Evolutionary conservation across 2,888 invertebrate genomes (phyloP), one percentile per base, ranked within the genome.

Genomic region (Eupeodes latifasciatus): DNA sequence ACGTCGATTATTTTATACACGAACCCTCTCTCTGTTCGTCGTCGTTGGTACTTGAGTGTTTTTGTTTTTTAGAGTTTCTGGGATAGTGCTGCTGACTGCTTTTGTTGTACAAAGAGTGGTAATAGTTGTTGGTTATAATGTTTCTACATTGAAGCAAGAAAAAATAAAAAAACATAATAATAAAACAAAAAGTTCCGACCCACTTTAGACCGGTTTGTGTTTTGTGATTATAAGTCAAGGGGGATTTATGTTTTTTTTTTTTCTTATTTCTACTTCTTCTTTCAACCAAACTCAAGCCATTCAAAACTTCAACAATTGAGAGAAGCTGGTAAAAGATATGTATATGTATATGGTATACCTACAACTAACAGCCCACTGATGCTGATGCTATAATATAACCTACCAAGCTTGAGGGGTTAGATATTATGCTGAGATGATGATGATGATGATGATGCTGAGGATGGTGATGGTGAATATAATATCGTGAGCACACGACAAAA

Each of bases 171-270:
- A 64, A 47, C 36, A 61, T 9, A n/a, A 16, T 14, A 69, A 19
- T 44, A 71, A 72, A 72, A 72, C 69, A 72, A 57, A 72, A 79
- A 51, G 83, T 80, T 86, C 86, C 86, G 86, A 87, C 86, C 86
- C 86, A 87, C 86, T 87, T 87, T 83, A 79, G 83, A 87, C 86
- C 86, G 83, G 86, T 87, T 87, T 72, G 59, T 57, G 44, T 87
- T 80, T 83, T 79, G 80, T 83, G 79, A 76, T 87, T 87, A 87
- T 87, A 87, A 87, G 86, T 87, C 86, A 87, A 87, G 86, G 86
- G 86, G 86, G 83, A 87, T 76, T 83, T 40, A 27, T 72, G 66
- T 72, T 36, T 81, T 59, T 61, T 81, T 59, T 61, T 75, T 57
- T 76, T 40, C 47, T 47, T 47, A 27, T 75, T 5, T 55, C 11